Evolutionary conservation across 2,888 invertebrate species (phyloP).

Genomic region (Dinocampus coccinellae): DNA sequence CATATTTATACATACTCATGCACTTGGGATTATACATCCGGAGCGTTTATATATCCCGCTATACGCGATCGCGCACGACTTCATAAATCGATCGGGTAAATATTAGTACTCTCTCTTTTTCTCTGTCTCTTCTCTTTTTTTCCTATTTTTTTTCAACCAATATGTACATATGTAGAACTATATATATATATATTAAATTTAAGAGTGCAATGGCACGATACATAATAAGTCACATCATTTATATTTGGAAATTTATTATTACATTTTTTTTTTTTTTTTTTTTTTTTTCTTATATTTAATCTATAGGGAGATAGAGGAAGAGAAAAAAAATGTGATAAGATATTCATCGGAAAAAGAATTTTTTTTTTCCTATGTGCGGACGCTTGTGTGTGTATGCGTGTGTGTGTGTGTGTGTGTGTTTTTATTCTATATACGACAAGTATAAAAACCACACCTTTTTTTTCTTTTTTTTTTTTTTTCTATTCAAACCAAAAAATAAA

Average conservation of each 20-base stretch:
- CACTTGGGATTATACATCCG: conserved; percentile 15
- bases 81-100: conserved; percentile 9
- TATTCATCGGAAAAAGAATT: neutral
- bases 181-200: neutral
- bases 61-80: conserved; percentile 8
- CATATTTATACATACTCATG: neutral
- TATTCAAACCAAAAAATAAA: too few species aligned
- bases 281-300: neutral
- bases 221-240: conserved; percentile 3
- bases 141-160: neutral
- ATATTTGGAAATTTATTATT: too few species aligned
- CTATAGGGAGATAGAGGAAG: neutral
- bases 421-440: too few species aligned
- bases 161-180: neutral
- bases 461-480: too few species aligned
- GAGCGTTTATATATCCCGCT: conserved; percentile 18
- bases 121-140: neutral
- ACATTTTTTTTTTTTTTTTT: too few species aligned
- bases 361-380: neutral
- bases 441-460: neutral
- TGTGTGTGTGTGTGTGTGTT: too few species aligned
- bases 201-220: neutral
- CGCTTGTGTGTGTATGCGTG: too few species aligned
- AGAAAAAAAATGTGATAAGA: neutral
- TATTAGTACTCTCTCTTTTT: neutral